Conservation (phyloP, 2,113 vertebrate genomes). For the Mixornis gularis region DNA sequence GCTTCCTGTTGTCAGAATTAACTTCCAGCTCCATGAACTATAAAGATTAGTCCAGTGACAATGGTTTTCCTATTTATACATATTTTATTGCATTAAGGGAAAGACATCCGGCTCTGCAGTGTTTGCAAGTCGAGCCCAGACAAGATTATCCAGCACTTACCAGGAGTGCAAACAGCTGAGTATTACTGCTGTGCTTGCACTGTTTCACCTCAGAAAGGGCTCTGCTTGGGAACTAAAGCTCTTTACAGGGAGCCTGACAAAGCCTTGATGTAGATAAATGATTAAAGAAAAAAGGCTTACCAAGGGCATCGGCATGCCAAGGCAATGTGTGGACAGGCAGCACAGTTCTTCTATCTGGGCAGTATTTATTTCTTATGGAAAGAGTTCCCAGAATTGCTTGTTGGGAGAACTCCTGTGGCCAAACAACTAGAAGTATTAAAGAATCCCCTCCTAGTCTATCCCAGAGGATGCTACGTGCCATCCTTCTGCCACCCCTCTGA, state of each 20-base stretch:
- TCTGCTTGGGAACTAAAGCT: neutral
- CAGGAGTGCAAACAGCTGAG: neutral
- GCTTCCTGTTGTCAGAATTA: neutral
- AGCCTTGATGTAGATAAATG: neutral
- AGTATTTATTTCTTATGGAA: neutral
- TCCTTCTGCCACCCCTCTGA: neutral
- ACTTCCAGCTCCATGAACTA: neutral
- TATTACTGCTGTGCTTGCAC: neutral
- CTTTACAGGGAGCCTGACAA: neutral
- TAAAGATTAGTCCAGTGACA: neutral
- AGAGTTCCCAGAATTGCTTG: neutral
- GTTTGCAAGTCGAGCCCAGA: neutral
- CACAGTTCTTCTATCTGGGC: neutral
- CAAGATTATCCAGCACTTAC: neutral
- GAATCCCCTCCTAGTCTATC: neutral
- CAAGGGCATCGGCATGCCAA: neutral
- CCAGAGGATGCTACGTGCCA: no score
- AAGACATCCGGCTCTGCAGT: neutral
- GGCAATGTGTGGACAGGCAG: neutral
- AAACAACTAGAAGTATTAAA: neutral
- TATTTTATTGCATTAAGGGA: conserved; percentile 16
- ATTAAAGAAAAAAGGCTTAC: neutral
- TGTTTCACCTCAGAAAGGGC: neutral
- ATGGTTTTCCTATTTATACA: neutral
- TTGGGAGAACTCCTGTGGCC: neutral